Evolutionary conservation across 2,113 vertebrate genomes (phyloP), one percentile per base, ranked within the genome.

Genomic region (Mobula hypostoma): DNA sequence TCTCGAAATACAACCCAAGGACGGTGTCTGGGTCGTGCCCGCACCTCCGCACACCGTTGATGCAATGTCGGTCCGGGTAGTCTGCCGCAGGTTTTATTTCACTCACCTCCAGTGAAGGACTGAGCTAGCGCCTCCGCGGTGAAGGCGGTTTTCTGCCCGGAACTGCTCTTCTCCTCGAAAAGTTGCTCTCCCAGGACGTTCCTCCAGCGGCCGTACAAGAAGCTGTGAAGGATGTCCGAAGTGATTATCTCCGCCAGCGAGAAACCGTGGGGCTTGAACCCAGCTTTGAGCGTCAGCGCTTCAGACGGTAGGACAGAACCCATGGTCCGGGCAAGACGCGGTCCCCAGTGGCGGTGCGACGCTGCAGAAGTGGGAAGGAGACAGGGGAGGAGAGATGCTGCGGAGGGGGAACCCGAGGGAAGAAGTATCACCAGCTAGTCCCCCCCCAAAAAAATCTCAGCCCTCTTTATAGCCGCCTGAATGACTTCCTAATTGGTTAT

Each of bases 401-500:
- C 3, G 48, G 48, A 48, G 48, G 48, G 48, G 0, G 72, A 19
- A 5, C 5, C 0, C 2, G 21, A 72, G 19, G 29, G n/a, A 11
- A 19, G 72, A 14, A 12, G 68, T 56, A n/a, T 40, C 61, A 66
- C 29, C 21, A 36, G 32, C 68, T 40, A 4, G 19, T 8, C 2
- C 48, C 56, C 83, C 48, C 21, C 27, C 66, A 17, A 48, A 72
- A 48, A 93, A 12, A 94, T 56, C 96, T 95, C 96, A 94, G 95
- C 95, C 95, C 96, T 95, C 97, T 98, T 97, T 99, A 99, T 98
- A 98, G 96, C 97, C 96, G 97, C 96, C 96, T 95, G 96, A 95
- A 96, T 97, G 97, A 98, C 98, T 98, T 97, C 97, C 98, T 98
- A 98, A 99, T 99, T 98, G 98, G 98, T 98, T 98, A 99, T 98